Conservation (phyloP, 1,140 invertebrate species). For the Tetramorium parvispinum region DNA sequence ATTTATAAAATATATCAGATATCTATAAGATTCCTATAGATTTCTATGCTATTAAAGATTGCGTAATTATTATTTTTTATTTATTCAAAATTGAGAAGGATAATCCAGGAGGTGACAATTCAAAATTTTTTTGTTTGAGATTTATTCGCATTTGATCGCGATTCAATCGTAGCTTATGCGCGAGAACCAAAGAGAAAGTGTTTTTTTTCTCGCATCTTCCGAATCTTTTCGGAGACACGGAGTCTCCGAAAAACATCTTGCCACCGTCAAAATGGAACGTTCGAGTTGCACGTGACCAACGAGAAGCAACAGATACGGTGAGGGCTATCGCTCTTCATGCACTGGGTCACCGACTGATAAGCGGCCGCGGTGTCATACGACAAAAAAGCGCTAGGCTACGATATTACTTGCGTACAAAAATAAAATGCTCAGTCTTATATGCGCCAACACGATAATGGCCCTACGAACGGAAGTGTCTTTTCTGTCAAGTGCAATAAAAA, state of each 20-base stretch:
- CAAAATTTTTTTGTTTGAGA: background rate
- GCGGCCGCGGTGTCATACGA: conserved; percentile 25
- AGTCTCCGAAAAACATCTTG: conserved; percentile 6
- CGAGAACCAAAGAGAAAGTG: background rate
- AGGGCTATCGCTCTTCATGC: conserved; percentile 69
- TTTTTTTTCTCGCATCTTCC: background rate
- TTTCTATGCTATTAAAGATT: background rate
- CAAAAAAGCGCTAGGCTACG: conserved; percentile 19
- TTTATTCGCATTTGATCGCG: conserved; percentile 5
- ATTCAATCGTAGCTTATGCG: background rate
- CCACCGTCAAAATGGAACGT: conserved; percentile 18
- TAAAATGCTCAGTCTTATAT: conserved; percentile 9
- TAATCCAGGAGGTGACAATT: background rate
- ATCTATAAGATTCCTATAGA: background rate
- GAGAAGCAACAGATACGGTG: conserved; percentile 70
- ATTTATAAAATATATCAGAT: background rate
- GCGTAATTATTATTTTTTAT: background rate
- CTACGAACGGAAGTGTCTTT: conserved; percentile 11
- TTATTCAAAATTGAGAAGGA: background rate
- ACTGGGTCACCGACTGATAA: conserved; percentile 81
- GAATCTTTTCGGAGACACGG: conserved; percentile 2
- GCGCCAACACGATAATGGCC: background rate
- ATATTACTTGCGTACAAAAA: conserved; percentile 40
- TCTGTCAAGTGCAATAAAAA: background rate
- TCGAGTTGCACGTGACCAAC: conserved; percentile 56